Evolutionary conservation across 2,797 vertebrate species (phyloP), one percentile per base, ranked within the genome.

Genomic region (Cottoperca gobio): DNA sequence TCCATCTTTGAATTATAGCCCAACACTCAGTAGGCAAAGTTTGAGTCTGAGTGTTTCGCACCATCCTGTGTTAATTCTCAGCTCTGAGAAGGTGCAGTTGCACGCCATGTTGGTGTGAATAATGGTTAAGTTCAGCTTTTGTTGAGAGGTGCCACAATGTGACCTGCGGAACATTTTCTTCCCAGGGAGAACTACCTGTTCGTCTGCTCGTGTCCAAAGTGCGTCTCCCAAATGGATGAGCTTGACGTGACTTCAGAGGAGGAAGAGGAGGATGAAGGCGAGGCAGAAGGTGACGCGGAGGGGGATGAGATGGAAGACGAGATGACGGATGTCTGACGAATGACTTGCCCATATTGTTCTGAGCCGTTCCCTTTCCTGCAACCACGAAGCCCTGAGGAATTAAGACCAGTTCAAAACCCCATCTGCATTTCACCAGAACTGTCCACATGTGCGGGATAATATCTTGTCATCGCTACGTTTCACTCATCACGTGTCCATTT

Each of bases 101-200:
- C 66, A 49, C 76, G 72, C 58, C 39, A 59, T 24, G 19, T 16
- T 33, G 66, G 57, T 79, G 45, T 45, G 39, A 81, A 39, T 37
- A 5, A 31, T 59, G 33, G 78, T 71, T 49, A 49, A 68, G 75
- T 54, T 70, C 19, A 21, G 37, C 37, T 45, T 2, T 52, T 35
- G 55, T 71, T 28, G n/a, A 8, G 48, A 66, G 48, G 67, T 33
- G 52, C 66, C 81, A 67, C 26, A 33, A 7, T 62, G 37, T 84
- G 63, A 86, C 69, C 26, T 39, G 11, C 4, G 26, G 14, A 16
- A 16, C 26, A 1, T 76, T 87, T 72, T 71, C 45, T 77, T 71
- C 62, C 23, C 89, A 99, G 98, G 95, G 98, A 99, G 93, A 99
- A 99, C 94, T 99, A 99, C 92, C 93, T 99, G 84, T 99, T 99